A percentile compares a stretch with the other conserved stretches of the same genome.
Evolutionary conservation across 2,113 vertebrate species (phyloP).

Genomic region (Scortum barcoo): DNA sequence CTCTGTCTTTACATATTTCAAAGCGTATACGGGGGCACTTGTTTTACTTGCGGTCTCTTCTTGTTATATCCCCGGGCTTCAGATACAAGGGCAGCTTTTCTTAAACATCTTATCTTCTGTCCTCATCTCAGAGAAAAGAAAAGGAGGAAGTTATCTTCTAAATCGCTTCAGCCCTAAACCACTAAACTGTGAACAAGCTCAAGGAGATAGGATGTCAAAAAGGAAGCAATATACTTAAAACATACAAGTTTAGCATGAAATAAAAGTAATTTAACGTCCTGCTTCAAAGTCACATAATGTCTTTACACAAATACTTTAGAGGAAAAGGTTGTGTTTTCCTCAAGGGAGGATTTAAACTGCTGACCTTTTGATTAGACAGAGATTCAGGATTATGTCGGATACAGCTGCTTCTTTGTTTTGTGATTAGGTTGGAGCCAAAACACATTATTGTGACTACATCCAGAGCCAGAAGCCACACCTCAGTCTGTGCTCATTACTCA

Average conservation of each 20-base stretch:
- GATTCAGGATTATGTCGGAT: neutral
- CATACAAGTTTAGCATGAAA: neutral
- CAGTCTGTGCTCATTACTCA: slow-evolving; percentile 2
- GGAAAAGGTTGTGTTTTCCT: neutral
- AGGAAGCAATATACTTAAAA: neutral
- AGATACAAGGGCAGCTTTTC: neutral
- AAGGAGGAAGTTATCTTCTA: neutral
- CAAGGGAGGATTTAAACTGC: neutral
- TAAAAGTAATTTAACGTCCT: neutral
- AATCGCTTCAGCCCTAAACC: neutral
- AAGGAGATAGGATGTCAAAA: neutral
- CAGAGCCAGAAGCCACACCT: no score
- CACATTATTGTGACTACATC: neutral
- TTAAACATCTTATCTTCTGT: slow-evolving; percentile 10
- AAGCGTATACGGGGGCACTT: neutral
- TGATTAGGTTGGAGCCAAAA: neutral
- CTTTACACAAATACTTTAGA: neutral
- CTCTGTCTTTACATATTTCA: neutral
- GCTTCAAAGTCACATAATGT: neutral
- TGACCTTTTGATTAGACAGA: neutral
- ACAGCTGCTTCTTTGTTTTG: neutral
- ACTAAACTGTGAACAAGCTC: neutral
- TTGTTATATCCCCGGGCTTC: neutral
- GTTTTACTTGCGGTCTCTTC: neutral
- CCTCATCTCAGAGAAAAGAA: slow-evolving; percentile 9